Conservation (phyloP, 2,888 invertebrate genomes). For the Brachylomia viminalis region DNA sequence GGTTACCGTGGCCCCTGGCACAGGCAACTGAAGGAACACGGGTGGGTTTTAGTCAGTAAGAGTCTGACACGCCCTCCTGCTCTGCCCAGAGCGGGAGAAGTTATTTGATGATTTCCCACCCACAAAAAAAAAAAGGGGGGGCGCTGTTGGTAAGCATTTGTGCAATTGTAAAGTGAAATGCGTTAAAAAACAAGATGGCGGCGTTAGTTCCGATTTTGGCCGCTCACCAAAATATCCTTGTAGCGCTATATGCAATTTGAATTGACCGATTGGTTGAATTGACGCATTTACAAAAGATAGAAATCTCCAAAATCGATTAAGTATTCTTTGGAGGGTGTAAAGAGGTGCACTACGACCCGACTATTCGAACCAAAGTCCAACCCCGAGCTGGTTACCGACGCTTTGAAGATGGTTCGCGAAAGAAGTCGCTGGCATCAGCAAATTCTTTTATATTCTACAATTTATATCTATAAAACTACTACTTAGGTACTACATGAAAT, state of each 20-base stretch:
- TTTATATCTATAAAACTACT: too few species aligned
- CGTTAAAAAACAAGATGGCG: neutral
- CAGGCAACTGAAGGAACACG: too few species aligned
- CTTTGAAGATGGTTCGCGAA: neutral
- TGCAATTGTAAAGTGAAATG: neutral
- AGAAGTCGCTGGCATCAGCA: neutral
- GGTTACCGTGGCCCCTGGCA: too few species aligned
- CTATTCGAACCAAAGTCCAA: neutral
- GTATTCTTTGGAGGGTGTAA: neutral
- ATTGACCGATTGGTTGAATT: neutral
- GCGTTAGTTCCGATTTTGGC: neutral
- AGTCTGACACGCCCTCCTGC: too few species aligned
- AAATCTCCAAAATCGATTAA: neutral
- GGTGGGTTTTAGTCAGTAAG: too few species aligned
- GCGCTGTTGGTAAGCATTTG: neutral
- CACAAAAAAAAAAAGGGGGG: too few species aligned
- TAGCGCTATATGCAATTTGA: neutral
- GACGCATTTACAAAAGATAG: neutral
- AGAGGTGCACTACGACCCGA: neutral
- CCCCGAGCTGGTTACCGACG: neutral
- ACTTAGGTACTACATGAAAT: neutral
- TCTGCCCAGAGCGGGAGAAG: too few species aligned
- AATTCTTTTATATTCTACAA: neutral
- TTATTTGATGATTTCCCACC: too few species aligned
- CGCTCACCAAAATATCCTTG: neutral